phyloP scores from a whole-genome alignment of 2,797 vertebrate species.

The Mico argentatus region DNA sequence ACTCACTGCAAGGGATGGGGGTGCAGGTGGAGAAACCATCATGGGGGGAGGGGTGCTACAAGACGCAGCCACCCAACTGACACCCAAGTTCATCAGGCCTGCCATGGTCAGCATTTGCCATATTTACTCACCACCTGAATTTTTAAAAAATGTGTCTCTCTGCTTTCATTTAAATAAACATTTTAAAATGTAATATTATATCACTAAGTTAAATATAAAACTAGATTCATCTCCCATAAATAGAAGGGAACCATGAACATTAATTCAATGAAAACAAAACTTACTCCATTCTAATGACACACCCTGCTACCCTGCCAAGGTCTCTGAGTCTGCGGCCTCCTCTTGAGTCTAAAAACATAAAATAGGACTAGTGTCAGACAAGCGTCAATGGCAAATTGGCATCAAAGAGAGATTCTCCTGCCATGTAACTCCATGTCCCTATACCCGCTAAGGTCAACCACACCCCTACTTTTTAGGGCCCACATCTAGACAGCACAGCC shows the following conservation, averaged over 20 bases:
- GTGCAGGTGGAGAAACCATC: too few relatives aligned
- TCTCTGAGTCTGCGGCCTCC: not conserved
- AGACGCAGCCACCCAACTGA: not conserved
- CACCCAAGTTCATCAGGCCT: too few relatives aligned
- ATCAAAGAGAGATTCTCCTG: not conserved
- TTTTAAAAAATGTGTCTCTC: not conserved
- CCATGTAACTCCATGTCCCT: not conserved
- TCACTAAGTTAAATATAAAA: conserved; percentile 43
- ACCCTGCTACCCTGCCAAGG: not conserved
- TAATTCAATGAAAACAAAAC: not conserved
- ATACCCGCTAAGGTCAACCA: not conserved
- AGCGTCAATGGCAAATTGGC: not conserved
- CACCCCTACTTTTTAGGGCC: too few relatives aligned
- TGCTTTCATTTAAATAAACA: conserved; percentile 35
- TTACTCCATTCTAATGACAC: not conserved
- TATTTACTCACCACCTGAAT: not conserved
- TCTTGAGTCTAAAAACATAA: not conserved
- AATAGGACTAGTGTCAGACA: not conserved
- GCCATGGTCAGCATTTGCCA: not conserved
- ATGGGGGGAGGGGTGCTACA: accelerated
- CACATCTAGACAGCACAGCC: not conserved
- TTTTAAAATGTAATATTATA: not conserved
- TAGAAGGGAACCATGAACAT: conserved; percentile 9
- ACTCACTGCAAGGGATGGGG: accelerated
- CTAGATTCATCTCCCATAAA: not conserved